A percentile compares a stretch with the other conserved stretches of the same genome.
Conservation (phyloP, 2,113 vertebrate species). For the Camelus dromedarius region DNA sequence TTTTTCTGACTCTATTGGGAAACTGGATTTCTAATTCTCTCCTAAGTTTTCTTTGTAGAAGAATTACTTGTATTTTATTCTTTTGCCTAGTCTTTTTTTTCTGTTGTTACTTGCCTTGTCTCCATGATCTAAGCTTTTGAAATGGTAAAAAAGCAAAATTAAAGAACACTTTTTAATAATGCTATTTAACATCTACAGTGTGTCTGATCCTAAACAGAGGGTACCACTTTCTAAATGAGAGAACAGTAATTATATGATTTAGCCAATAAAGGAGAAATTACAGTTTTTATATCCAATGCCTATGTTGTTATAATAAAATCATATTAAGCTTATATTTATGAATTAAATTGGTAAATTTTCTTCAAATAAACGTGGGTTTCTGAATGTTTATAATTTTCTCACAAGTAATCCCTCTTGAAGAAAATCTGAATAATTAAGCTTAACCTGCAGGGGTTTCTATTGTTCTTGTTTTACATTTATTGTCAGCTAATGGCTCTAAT, state of each 20-base stretch:
- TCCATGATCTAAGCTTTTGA: not conserved
- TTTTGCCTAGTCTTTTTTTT: not conserved
- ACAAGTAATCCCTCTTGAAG: not conserved
- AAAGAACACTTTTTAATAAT: not conserved
- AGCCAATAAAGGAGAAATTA: not conserved
- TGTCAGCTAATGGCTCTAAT: slow-evolving; percentile 45
- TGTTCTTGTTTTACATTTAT: slow-evolving; percentile 38
- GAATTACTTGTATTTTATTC: not conserved
- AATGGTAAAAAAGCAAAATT: not conserved
- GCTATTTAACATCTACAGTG: not conserved
- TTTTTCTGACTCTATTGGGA: not conserved
- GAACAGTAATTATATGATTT: not conserved
- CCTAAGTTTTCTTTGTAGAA: not conserved
- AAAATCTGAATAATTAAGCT: slow-evolving; percentile 17
- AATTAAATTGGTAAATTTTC: slow-evolving; percentile 38
- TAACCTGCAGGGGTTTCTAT: not conserved
- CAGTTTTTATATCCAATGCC: slow-evolving; percentile 8
- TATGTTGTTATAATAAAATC: slow-evolving; percentile 45
- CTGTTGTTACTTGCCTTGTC: not conserved
- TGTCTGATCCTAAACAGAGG: not conserved
- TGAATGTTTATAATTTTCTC: slow-evolving; percentile 50
- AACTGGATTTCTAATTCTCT: not conserved
- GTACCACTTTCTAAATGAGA: not conserved
- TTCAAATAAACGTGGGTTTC: slow-evolving; percentile 40
- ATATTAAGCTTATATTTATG: not conserved